Percentiles rank a stretch among this genome's conserved stretches.
These are phyloP conservation scores for Lasioglossum baleicum DNA, from an alignment of 1,140 invertebrate genomes.

Conservation along the genomic window DNA sequence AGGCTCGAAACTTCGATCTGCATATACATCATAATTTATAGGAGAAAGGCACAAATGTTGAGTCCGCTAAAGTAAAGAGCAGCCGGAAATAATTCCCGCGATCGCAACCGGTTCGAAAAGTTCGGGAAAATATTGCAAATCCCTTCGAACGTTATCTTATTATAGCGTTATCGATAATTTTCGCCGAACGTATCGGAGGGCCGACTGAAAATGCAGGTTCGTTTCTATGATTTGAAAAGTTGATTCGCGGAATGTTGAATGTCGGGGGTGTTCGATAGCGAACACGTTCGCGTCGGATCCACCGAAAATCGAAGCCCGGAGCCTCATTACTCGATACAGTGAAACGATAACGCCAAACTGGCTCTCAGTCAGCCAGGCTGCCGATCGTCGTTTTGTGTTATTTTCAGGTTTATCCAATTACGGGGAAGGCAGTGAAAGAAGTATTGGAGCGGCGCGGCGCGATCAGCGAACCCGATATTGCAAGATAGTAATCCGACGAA, in stretches of 20 bases:
- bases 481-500: slow-evolving; percentile 24
- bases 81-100: no score
- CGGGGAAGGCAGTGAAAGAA: slow-evolving; percentile 14
- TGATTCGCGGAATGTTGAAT: background rate
- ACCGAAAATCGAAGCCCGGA: slow-evolving; percentile 7
- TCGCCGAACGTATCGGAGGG: no score
- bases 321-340: slow-evolving; percentile 30
- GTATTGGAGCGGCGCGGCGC: slow-evolving; percentile 11
- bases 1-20: no score
- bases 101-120: no score
- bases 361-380: background rate
- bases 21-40: no score
- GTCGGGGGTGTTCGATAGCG: background rate
- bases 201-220: background rate
- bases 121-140: no score
- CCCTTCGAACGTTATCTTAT: no score
- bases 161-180: no score
- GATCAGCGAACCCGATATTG: slow-evolving; percentile 16
- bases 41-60: no score
- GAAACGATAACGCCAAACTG: slow-evolving; percentile 1
- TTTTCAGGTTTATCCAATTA: slow-evolving; percentile 43
- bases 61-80: no score
- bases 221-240: background rate
- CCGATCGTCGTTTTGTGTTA: slow-evolving; percentile 32
- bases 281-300: background rate